Base-by-base conservation (phyloP, 2,888 invertebrate species). In the Tethea ocularis region DNA sequence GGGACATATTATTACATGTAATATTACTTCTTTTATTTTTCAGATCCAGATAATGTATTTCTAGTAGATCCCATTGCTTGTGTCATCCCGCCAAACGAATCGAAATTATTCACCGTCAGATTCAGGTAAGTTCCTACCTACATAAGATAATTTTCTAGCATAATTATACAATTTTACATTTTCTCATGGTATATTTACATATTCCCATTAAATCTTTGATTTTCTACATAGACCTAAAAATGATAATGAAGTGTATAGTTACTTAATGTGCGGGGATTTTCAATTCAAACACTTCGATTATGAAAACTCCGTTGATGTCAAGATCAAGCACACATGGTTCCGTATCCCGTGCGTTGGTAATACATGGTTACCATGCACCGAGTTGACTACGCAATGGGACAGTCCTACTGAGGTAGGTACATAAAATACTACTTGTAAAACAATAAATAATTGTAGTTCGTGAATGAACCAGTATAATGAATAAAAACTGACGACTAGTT, bases 261-360 rank as follows among this genome's bases (percentile, higher is more conserved):
- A 86, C 61, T 71, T 92, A 1, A 74, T 93, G 70, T 90, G 88
- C 64, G 93, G 89, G 1, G 91, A 92, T 62, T 92, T 80, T 62
- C 90, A 91, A 69, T 78, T 74, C 52, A 89, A 89, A 64, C 71
- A 59, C 11, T 77, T 69, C 24, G 73, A 79, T 3, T 59, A 57
- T 7, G 71, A 75, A 1, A 41, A 61, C 0, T 26, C 57, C 1
- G 67, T 67, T 38, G 60, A 60, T 8, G 62, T 71, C 3, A 88
- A 84, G 65, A 57, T 85, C 29, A 88, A 85, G 60, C 92, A 93
- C 63, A 83, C 84, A 0, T 88, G 88, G 88, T 92, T 92, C 60
- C 84, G 93, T 4, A 83, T 93, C 64, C 91, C 92, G 1, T 93
- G 92, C 62, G 84, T 90, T 20, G 93, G 91, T 0, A 87, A 91